These are phyloP conservation scores for Eristalinus aeneus DNA, from an alignment of 2,888 invertebrate species.

Conservation along the genomic window DNA sequence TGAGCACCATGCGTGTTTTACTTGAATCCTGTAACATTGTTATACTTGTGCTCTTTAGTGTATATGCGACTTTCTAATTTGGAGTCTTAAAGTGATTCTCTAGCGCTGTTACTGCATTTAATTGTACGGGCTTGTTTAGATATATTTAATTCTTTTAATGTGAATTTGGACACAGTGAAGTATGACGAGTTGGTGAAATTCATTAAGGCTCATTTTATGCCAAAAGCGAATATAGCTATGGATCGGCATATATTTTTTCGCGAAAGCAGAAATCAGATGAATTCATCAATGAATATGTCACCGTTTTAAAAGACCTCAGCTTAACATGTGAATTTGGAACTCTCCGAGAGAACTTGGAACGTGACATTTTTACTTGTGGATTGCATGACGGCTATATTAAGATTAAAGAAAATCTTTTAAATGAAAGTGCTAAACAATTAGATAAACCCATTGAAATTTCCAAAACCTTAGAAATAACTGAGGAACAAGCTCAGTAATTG, in stretches of 20 bases:
- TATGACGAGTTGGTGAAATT: not conserved
- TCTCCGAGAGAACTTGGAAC: conserved; percentile 51
- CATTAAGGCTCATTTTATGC: not conserved
- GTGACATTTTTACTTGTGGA: conserved; percentile 65
- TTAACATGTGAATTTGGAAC: conserved; percentile 56
- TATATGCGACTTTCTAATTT: too few species aligned
- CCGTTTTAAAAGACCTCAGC: not conserved
- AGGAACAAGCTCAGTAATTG: conserved; percentile 48
- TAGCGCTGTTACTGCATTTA: not conserved
- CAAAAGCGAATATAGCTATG: not conserved
- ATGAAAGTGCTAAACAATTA: conserved; percentile 52
- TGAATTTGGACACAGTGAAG: not conserved
- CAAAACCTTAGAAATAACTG: conserved; percentile 50
- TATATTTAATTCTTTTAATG: not conserved
- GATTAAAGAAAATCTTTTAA: conserved; percentile 64
- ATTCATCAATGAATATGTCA: not conserved
- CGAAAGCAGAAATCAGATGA: not conserved
- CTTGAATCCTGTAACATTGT: too few species aligned
- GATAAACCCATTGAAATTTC: conserved; percentile 48
- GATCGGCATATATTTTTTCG: not conserved
- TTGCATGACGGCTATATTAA: conserved; percentile 36
- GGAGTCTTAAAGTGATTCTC: too few species aligned
- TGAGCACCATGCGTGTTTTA: too few species aligned
- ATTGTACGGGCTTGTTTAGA: not conserved
- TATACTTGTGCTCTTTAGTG: too few species aligned